phyloP scores from a whole-genome alignment of 2,888 invertebrate genomes.

The Philereme vetulata region DNA sequence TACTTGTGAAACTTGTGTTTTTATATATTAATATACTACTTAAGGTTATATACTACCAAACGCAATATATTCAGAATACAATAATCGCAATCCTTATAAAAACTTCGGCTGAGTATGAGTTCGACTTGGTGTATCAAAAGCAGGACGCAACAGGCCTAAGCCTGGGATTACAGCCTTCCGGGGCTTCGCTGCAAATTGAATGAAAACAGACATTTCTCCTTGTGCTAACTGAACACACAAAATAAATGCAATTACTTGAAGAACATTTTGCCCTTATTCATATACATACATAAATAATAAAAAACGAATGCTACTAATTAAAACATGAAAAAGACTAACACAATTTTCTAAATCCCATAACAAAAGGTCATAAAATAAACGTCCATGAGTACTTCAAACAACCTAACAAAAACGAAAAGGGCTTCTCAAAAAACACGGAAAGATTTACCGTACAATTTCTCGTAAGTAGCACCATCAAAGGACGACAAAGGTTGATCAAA shows the following conservation, averaged over 20 bases:
- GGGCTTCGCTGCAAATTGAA: conserved; percentile 80
- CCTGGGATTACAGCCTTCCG: conserved; percentile 72
- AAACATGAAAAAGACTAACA: too few relatives aligned
- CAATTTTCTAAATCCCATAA: too few relatives aligned
- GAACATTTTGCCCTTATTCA: conserved; percentile 1
- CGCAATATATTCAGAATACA: too few relatives aligned
- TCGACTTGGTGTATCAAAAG: conserved; percentile 55
- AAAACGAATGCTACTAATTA: too few relatives aligned
- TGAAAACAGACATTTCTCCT: conserved; percentile 67
- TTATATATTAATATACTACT: too few relatives aligned
- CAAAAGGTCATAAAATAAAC: conserved; percentile 1
- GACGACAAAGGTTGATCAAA: conserved; percentile 34
- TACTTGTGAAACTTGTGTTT: too few relatives aligned
- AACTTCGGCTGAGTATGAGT: too few relatives aligned
- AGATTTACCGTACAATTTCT: conserved; percentile 24
- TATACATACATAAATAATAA: too few relatives aligned
- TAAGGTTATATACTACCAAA: too few relatives aligned
- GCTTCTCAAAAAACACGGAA: conserved; percentile 18
- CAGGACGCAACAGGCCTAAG: conserved; percentile 75
- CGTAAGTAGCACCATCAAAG: conserved; percentile 32
- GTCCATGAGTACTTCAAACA: background rate
- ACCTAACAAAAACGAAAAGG: conserved; percentile 12
- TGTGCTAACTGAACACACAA: conserved; percentile 50
- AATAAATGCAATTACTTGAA: conserved; percentile 55
- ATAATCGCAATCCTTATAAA: too few relatives aligned